Base-by-base conservation (phyloP, 2,888 invertebrate species). In the Sphecodes monilicornis region DNA sequence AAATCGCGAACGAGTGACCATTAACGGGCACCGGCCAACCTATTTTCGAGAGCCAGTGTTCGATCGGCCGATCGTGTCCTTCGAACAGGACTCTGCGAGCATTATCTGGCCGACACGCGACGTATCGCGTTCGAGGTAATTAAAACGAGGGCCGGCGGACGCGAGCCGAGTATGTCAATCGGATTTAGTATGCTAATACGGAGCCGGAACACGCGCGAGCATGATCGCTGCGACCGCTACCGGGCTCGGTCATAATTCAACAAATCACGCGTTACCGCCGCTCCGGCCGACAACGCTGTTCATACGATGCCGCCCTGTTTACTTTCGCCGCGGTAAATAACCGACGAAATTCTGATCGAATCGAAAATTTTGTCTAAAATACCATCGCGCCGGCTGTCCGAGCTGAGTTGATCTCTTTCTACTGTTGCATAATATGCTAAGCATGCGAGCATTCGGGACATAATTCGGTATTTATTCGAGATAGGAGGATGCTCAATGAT, bases 141-240 rank as follows among this genome's bases (percentile, higher is more conserved):
- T 89, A 86, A 85, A 86, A 82, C 86, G 82, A 73, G 82, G 78
- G 80, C 64, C 57, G 66, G 66, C 50, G 80, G 76, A 69, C 60
- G 74, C 70, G 82, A 79, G 78, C 79, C 70, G 76, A 78, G 86
- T 84, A 78, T 82, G 87, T 84, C 87, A 88, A 87, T 87, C 87
- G 86, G 88, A 85, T 90, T 85, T 87, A 80, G 86, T 83, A 90
- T 87, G 90, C 87, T 89, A 90, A 89, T 89, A 81, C 79, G 70
- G 64, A 85, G 76, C 57, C 68, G 82, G 80, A 66, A 77, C 85
- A 85, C 89, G 78, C 76, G 86, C 60, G 84, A 85, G 82, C 82
- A 80, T 80, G 89, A 89, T 83, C 88, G 88, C 80, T 85, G 80
- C 71, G 85, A 78, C 68, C 72, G 75, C 80, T 70, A 75, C 50